Percentiles rank a stretch among this genome's conserved stretches.
These are phyloP conservation scores for Kradibia gibbosae DNA, from an alignment of 1,140 invertebrate genomes.

Conservation along the genomic window DNA sequence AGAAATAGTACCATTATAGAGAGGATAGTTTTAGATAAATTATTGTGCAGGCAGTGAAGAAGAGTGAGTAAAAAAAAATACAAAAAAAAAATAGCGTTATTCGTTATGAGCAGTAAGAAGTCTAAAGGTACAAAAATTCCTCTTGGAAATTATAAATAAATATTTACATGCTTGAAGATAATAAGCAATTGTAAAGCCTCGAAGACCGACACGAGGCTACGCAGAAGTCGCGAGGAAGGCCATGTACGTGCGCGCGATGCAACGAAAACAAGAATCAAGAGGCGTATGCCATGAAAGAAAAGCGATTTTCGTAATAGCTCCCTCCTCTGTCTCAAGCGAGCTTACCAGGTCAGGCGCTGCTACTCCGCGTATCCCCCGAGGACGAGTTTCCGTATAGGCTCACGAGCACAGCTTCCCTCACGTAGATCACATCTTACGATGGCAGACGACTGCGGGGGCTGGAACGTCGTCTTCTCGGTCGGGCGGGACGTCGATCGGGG, in stretches of 20 bases:
- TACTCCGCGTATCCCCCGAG: not conserved
- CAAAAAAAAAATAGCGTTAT: no score
- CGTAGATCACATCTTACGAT: conserved; percentile 6
- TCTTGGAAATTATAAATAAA: conserved; percentile 12
- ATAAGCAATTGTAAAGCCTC: not conserved
- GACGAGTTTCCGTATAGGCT: not conserved
- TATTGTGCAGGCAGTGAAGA: not conserved
- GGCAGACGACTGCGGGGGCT: not conserved
- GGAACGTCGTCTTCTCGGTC: not conserved
- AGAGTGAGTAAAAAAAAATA: not conserved
- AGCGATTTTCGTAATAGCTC: conserved; percentile 7
- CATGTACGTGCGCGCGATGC: not conserved
- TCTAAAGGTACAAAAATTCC: no score
- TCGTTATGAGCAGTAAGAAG: no score
- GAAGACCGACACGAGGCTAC: conserved; percentile 12
- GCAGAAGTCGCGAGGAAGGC: not conserved
- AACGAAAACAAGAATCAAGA: conserved; percentile 14
- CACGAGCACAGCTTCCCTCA: conserved; percentile 6
- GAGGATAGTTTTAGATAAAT: not conserved
- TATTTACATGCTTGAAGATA: conserved; percentile 10
- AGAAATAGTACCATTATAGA: not conserved
- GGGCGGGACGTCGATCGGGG: no score
- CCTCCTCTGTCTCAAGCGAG: not conserved
- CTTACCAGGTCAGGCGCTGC: conserved; percentile 19
- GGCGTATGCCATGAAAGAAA: not conserved